These are phyloP conservation scores for Antedon bifida DNA, from an alignment of 35 echinoderm and acorn worm species.

Conservation along the genomic window DNA sequence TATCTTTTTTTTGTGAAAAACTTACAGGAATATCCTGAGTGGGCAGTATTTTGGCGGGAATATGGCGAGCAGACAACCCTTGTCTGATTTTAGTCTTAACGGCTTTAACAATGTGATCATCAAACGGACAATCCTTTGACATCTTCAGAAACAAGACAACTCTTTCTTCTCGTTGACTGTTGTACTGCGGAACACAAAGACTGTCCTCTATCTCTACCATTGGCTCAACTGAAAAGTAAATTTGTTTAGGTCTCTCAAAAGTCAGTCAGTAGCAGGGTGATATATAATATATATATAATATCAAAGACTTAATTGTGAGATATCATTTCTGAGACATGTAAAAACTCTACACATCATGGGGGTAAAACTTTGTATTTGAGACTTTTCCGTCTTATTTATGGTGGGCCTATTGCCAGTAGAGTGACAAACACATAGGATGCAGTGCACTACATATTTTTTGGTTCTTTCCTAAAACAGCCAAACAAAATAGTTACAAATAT, in stretches of 20 bases:
- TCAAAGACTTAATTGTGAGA: too few species aligned
- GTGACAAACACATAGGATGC: too few species aligned
- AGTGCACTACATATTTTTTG: too few species aligned
- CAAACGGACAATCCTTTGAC: constrained; percentile 24
- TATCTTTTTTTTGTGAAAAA: too few species aligned
- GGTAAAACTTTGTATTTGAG: too few species aligned
- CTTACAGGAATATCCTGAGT: constrained; percentile 92
- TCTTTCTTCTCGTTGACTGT: constrained; percentile 59
- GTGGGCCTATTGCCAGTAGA: too few species aligned
- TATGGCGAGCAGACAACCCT: constrained; percentile 79
- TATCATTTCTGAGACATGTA: too few species aligned
- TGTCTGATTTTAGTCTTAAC: constrained; percentile 46
- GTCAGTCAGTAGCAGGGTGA: not conserved
- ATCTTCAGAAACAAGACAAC: constrained; percentile 85
- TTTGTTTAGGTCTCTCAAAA: not conserved
- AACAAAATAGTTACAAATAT: too few species aligned
- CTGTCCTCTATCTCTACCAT: constrained; percentile 88
- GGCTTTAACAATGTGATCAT: constrained; percentile 37
- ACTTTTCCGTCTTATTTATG: too few species aligned
- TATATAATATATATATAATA: too few species aligned
- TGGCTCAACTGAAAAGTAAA: constrained; percentile 49
- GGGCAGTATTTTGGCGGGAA: constrained; percentile 63
- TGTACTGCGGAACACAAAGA: constrained; percentile 82
- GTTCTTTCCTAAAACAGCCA: too few species aligned
- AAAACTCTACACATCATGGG: too few species aligned